Evolutionary conservation across 1,140 invertebrate species (phyloP).

Genomic region (Drosophila sp.): DNA sequence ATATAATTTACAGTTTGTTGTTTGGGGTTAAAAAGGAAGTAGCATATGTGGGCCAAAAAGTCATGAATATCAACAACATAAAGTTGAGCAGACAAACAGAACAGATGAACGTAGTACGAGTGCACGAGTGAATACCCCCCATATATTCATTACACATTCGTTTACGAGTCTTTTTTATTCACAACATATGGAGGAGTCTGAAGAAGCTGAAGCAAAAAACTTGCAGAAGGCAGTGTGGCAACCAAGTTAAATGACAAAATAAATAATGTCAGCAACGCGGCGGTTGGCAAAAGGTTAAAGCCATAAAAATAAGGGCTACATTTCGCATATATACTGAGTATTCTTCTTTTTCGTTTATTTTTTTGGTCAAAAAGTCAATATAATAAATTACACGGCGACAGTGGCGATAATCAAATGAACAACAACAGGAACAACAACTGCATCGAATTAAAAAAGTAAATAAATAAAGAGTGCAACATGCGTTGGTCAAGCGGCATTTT

Average conservation of each 20-base stretch:
- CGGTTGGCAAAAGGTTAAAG: slow-evolving; percentile 77
- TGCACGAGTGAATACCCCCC: slow-evolving; percentile 10
- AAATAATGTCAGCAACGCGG: slow-evolving; percentile 81
- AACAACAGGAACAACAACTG: slow-evolving; percentile 58
- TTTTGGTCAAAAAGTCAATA: slow-evolving; percentile 62
- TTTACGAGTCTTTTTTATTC: slow-evolving; percentile 23
- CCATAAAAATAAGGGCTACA: slow-evolving; percentile 72
- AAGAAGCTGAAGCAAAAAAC: slow-evolving; percentile 2
- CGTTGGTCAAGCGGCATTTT: slow-evolving; percentile 52
- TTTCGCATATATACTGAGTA: background rate
- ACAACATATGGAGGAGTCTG: slow-evolving; percentile 55
- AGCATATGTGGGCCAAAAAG: slow-evolving; percentile 52
- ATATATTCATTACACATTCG: slow-evolving; percentile 57
- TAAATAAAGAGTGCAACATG: slow-evolving; percentile 62
- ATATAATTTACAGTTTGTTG: slow-evolving; percentile 27
- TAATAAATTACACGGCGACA: slow-evolving; percentile 82
- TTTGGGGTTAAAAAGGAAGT: slow-evolving; percentile 33
- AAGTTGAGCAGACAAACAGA: slow-evolving; percentile 17
- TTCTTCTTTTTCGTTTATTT: too few species aligned
- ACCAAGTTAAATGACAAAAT: slow-evolving; percentile 79
- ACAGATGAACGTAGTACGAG: background rate
- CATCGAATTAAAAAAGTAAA: slow-evolving; percentile 38
- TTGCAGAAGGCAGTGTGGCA: slow-evolving; percentile 23
- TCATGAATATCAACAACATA: slow-evolving; percentile 36
- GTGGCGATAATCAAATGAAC: slow-evolving; percentile 82